phyloP scores from a whole-genome alignment of 2,113 vertebrate genomes.

The Tricholaema leucomelas region DNA sequence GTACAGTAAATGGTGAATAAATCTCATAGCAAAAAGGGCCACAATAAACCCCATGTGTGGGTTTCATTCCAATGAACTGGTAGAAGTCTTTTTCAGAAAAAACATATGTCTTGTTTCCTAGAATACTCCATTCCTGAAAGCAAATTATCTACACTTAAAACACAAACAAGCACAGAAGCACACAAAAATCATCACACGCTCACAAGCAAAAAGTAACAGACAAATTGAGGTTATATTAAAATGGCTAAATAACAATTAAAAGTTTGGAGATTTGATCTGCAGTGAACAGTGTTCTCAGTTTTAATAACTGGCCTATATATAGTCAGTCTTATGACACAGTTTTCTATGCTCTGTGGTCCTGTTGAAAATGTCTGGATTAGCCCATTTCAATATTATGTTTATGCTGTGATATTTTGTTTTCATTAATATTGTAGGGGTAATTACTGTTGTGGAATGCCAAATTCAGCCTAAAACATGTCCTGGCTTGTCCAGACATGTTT shows the following conservation, averaged over 20 bases:
- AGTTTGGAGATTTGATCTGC: background rate
- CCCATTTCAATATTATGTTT: constrained; percentile 61
- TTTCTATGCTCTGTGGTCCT: background rate
- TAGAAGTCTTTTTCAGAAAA: background rate
- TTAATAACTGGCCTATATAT: background rate
- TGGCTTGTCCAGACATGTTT: no score
- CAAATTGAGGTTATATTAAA: background rate
- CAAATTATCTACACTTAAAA: background rate
- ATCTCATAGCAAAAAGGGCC: background rate
- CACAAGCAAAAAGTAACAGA: background rate
- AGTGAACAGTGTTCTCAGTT: background rate
- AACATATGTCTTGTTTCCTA: background rate
- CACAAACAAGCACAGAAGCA: accelerated
- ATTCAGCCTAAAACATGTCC: no score
- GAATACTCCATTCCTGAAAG: background rate
- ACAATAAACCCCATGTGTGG: background rate
- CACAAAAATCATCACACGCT: background rate
- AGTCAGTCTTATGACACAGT: background rate
- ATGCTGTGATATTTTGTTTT: constrained; percentile 59
- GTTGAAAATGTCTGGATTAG: constrained; percentile 51
- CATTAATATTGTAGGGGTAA: constrained; percentile 60
- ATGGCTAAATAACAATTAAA: background rate
- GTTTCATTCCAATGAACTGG: background rate
- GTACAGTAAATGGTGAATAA: background rate
- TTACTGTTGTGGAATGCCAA: background rate